Percentiles rank a stretch among this genome's conserved stretches.
Conservation (phyloP, 2,888 invertebrate species). For the Dromius quadrimaculatus region DNA sequence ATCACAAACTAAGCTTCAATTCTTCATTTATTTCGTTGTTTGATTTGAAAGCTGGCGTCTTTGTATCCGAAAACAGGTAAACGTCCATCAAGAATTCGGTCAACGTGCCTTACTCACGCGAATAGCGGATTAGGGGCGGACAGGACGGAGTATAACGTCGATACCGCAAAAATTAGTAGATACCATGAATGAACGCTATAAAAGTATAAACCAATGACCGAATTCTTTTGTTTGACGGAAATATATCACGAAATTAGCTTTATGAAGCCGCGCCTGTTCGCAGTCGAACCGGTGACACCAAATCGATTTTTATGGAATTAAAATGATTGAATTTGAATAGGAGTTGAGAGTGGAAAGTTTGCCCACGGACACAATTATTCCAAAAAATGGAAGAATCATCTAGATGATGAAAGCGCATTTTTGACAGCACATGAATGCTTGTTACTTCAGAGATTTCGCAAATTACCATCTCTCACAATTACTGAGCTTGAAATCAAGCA, state of each 20-base stretch:
- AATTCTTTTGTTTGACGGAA: slow-evolving; percentile 51
- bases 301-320: slow-evolving; percentile 2
- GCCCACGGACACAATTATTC: too few relatives aligned
- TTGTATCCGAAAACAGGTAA: not conserved
- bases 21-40: too few relatives aligned
- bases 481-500: too few relatives aligned
- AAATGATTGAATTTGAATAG: slow-evolving; percentile 6
- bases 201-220: slow-evolving; percentile 45
- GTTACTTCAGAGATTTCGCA: too few relatives aligned
- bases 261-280: slow-evolving; percentile 39
- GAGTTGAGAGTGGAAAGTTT: too few relatives aligned
- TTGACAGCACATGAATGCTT: too few relatives aligned
- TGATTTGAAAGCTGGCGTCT: not conserved
- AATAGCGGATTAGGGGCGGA: slow-evolving; percentile 30
- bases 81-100: slow-evolving; percentile 35
- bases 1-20: not conserved
- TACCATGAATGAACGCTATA: slow-evolving; percentile 35
- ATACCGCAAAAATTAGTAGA: slow-evolving; percentile 40
- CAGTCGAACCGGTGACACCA: not conserved
- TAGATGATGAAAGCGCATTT: too few relatives aligned
- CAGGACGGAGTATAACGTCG: slow-evolving; percentile 22
- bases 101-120: slow-evolving; percentile 24
- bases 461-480: too few relatives aligned
- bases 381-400: too few relatives aligned
- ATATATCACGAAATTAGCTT: slow-evolving; percentile 50